Evolutionary conservation across 2,888 invertebrate genomes (phyloP), one percentile per base, ranked within the genome.

Genomic region (Abscondita cerata): DNA sequence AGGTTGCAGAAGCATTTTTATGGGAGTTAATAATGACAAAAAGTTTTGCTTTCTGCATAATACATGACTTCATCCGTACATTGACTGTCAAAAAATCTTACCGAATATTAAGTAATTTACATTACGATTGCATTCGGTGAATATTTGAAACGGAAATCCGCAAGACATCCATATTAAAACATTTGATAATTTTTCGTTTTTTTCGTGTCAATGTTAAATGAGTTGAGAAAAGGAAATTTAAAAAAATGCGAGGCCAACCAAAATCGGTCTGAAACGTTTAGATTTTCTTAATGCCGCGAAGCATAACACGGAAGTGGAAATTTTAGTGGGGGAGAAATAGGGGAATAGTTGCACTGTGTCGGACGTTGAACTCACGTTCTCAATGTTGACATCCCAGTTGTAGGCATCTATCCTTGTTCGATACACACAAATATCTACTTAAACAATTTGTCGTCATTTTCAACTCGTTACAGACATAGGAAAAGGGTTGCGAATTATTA

Each of bases 351-450:
- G 73, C 73, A 78, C 75, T 76, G 75, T 77, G 78, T 70, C 78
- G 78, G 78, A 65, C 78, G 68, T 75, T 76, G 78, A 78, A 76
- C 78, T 70, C 73, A 66, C 75, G 78, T 71, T 76, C 76, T 70
- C 76, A 75, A 77, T 78, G 78, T 77, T 78, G 78, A 77, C 76
- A 75, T 78, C 75, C 74, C 75, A 72, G 73, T 74, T 73, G 71
- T 68, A 68, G 67, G 64, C 65, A 41, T 57, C 47, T 62, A 62
- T 71, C 68, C 66, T 65, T 62, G 47, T 59, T 56, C 60, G 51
- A 50, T 50, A 41, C 52, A 54, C 12, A 15, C 16, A 18, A 19
- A 11, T 31, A 34, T n/a, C 25, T 15, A 18, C 19, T 15, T 15
- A 16, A 46, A 46, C 16, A 13, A 60, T 34, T 52, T 38, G 31